Evolutionary conservation across 2,113 vertebrate species (phyloP).

Genomic region (Thomomys bottae): DNA sequence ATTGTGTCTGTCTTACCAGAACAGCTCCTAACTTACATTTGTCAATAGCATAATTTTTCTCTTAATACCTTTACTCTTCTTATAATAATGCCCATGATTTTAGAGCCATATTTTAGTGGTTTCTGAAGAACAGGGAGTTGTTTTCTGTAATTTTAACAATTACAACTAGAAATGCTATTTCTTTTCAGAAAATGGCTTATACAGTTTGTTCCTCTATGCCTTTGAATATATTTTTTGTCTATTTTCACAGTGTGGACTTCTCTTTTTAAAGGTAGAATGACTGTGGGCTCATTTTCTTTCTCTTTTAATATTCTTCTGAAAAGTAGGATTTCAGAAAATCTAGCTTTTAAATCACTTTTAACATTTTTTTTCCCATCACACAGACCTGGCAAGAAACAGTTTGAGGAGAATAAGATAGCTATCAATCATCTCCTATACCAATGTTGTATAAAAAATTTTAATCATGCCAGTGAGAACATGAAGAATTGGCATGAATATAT

Average conservation of each 20-base stretch:
- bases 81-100: slow-evolving; percentile 35
- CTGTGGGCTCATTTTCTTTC: slow-evolving; percentile 59
- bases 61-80: slow-evolving; percentile 44
- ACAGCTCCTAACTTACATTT: slow-evolving; percentile 52
- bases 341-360: slow-evolving; percentile 71
- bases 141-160: slow-evolving; percentile 72
- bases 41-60: slow-evolving; percentile 54
- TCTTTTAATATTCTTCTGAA: slow-evolving; percentile 70
- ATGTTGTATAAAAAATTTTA: slow-evolving; percentile 40
- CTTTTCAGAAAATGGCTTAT: slow-evolving; percentile 60
- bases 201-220: slow-evolving; percentile 40
- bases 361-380: slow-evolving; percentile 16
- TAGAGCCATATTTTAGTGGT: slow-evolving; percentile 23
- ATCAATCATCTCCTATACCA: slow-evolving; percentile 57
- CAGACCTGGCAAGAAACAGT: slow-evolving; percentile 51
- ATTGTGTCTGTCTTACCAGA: not conserved
- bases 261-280: slow-evolving; percentile 64
- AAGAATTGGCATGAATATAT: slow-evolving; percentile 62
- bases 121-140: slow-evolving; percentile 61
- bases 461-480: slow-evolving; percentile 45
- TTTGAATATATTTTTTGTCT: slow-evolving; percentile 27
- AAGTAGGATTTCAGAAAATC: slow-evolving; percentile 65
- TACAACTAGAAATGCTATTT: slow-evolving; percentile 59
- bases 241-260: slow-evolving; percentile 60
- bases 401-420: slow-evolving; percentile 66